Conservation (phyloP, 2,797 vertebrate genomes). For the Delichon dasypus region DNA sequence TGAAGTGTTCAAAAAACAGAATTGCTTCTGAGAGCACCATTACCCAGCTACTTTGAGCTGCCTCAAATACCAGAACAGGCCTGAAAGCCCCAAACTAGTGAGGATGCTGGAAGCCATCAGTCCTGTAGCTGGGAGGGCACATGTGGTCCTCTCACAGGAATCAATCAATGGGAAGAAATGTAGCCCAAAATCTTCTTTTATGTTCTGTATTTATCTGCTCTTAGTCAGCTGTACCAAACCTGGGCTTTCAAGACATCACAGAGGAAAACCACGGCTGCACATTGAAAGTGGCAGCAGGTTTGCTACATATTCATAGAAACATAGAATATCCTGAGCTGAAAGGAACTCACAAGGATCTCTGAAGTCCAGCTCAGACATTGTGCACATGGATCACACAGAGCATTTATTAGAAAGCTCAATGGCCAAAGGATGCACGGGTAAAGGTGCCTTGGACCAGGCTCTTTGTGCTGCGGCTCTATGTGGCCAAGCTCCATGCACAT, state of each 20-base stretch:
- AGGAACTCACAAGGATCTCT: not conserved
- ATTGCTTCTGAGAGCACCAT: not conserved
- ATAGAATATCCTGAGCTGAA: not conserved
- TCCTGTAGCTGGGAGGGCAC: not conserved
- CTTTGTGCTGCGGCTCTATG: conserved; percentile 7
- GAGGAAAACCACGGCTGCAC: not conserved
- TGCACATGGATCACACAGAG: not conserved
- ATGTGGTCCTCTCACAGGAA: not conserved
- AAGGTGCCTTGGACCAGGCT: fast-evolving
- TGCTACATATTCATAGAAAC: not conserved
- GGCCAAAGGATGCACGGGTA: not conserved
- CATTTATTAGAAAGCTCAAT: not conserved
- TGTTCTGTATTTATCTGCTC: not conserved
- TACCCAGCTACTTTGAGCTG: not conserved
- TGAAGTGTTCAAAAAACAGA: not conserved
- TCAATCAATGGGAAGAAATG: not conserved
- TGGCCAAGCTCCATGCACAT: not conserved
- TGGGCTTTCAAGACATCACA: not conserved
- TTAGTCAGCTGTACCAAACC: not conserved
- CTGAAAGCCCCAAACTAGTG: not conserved
- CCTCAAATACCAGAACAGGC: not conserved
- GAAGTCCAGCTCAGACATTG: not conserved
- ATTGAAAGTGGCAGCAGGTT: not conserved
- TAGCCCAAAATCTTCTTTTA: not conserved
- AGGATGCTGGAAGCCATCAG: not conserved